Evolutionary conservation across 1,140 invertebrate genomes (phyloP).

Genomic region (Lysiphlebus fabarum): DNA sequence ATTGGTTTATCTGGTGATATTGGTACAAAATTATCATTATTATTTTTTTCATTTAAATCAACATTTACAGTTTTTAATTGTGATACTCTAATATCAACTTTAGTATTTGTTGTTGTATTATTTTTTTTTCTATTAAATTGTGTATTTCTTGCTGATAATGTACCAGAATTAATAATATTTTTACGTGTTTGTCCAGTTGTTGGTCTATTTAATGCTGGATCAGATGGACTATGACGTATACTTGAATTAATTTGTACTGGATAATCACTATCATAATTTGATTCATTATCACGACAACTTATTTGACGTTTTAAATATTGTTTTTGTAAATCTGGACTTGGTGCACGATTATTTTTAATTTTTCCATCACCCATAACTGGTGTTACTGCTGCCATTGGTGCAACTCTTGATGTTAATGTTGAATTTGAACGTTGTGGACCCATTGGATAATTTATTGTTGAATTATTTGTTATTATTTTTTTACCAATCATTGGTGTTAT

Average conservation of each 20-base stretch:
- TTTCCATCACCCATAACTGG: conserved; percentile 54
- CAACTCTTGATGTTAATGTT: conserved; percentile 46
- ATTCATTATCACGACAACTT: conserved; percentile 44
- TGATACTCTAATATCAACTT: conserved; percentile 44
- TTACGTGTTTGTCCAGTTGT: conserved; percentile 48
- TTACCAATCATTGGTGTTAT: conserved; percentile 47
- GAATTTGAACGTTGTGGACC: conserved; percentile 51
- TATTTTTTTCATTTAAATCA: conserved; percentile 43
- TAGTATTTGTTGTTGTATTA: conserved; percentile 45
- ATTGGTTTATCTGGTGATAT: conserved; percentile 68
- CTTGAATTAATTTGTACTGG: conserved; percentile 55
- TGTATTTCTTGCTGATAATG: conserved; percentile 29
- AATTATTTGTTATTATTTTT: conserved; percentile 33
- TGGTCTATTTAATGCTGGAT: conserved; percentile 55
- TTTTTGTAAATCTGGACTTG: conserved; percentile 49
- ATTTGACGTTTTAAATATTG: conserved; percentile 47
- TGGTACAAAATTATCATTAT: conserved; percentile 72
- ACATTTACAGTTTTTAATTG: conserved; percentile 42
- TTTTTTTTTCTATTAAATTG: conserved; percentile 38
- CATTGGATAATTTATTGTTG: conserved; percentile 37
- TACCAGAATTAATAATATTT: conserved; percentile 42
- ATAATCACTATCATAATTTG: conserved; percentile 49
- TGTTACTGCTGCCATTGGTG: conserved; percentile 50
- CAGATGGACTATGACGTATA: conserved; percentile 60
- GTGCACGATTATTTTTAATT: conserved; percentile 43